These are phyloP conservation scores for Sitophilus oryzae DNA, from an alignment of 1,140 invertebrate species.

Conservation along the genomic window DNA sequence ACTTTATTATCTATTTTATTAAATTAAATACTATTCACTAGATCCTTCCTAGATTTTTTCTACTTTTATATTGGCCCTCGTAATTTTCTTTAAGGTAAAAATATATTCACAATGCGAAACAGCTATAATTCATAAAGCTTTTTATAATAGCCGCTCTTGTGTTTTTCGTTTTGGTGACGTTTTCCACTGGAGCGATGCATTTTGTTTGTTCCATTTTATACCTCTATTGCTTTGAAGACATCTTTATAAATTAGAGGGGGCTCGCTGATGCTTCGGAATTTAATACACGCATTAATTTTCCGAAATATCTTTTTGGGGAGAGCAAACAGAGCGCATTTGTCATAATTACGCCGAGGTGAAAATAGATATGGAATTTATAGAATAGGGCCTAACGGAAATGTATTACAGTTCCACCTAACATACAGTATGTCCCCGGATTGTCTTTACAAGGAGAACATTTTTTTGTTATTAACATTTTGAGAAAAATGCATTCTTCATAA, in stretches of 20 bases:
- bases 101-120: conserved; percentile 36
- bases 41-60: no score
- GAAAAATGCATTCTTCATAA: no score
- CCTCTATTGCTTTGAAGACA: conserved; percentile 24
- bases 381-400: no score
- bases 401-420: no score
- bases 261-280: conserved; percentile 14
- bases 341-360: conserved; percentile 18
- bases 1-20: no score
- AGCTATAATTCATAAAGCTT: conserved; percentile 37
- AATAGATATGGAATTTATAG: no score
- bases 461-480: no score
- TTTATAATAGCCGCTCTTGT: conserved; percentile 34
- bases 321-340: conserved; percentile 19
- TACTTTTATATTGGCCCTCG: no score
- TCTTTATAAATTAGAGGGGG: conserved; percentile 20
- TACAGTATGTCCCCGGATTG: no score
- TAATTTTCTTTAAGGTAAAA: conserved; percentile 21
- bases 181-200: conserved; percentile 12
- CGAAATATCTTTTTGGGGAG: conserved; percentile 2
- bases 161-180: conserved; percentile 28
- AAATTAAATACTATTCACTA: no score
- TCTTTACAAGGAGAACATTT: no score
- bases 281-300: conserved; percentile 19
- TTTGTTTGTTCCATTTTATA: conserved; percentile 9